Evolutionary conservation across 2,113 vertebrate species (phyloP), one percentile per base, ranked within the genome.

Genomic region (Fregetta grallaria): DNA sequence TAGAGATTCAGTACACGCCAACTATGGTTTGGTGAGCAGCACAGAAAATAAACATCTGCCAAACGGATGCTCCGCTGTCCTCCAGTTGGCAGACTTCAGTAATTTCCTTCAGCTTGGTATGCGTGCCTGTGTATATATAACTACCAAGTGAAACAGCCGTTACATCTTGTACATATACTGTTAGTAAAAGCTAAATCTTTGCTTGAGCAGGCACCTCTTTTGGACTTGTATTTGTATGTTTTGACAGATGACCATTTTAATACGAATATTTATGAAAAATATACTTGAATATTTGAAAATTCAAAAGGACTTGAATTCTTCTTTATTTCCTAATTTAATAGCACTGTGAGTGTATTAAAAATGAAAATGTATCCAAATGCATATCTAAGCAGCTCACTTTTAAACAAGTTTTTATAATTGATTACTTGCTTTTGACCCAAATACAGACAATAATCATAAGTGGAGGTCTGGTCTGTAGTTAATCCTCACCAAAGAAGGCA

Each of bases 41-140:
- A 77, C 40, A 90, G 91, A 86, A 92, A 88, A 63, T 88, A 94
- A 91, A 96, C 91, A 76, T 70, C 84, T 95, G 95, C 88, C 88
- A 89, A 10, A 70, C 40, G 61, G 66, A 56, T 72, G 73, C 22
- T 85, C 26, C 22, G 7, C 79, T 92, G 53, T 78, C 59, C 53
- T 77, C 34, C 47, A 77, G 40, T 12, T 86, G 91, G 94, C 91
- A 88, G 55, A n/a, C 53, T 63, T 63, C 47, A 56, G 71, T 53
- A 20, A 45, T 93, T 78, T 56, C 84, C 67, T 89, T 58, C 83
- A 58, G 61, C 52, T 17, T 32, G 52, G n/a, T 66, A 44, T 73
- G 80, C 1, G 0, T 61, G 52, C 3, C 1, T 45, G 52, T 81
- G 27, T 65, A 4, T 82, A 32, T 81, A 15, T 52, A 72, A 49